These are phyloP conservation scores for Drosophila santomea DNA, from an alignment of 1,140 invertebrate species.

Conservation along the genomic window DNA sequence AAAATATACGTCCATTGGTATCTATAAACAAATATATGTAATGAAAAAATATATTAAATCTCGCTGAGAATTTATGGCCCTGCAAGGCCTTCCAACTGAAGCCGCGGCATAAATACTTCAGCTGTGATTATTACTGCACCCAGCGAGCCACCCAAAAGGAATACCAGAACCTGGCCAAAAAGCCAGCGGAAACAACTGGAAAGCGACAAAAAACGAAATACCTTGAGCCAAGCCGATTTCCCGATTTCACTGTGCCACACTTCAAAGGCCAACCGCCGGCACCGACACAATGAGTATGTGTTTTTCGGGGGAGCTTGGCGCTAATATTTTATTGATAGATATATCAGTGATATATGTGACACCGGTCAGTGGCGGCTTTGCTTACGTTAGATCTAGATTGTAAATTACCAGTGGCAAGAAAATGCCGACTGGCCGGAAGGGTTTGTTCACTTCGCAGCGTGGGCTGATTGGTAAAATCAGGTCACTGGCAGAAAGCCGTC, in stretches of 20 bases:
- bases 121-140: slow-evolving; percentile 61
- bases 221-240: slow-evolving; percentile 42
- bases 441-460: slow-evolving; percentile 4
- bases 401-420: slow-evolving; percentile 39
- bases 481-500: slow-evolving; percentile 12
- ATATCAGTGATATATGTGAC: slow-evolving; percentile 59
- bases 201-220: slow-evolving; percentile 38
- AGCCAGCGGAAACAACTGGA: slow-evolving; percentile 36
- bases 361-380: slow-evolving; percentile 44
- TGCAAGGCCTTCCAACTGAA: slow-evolving; percentile 55
- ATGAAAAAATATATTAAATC: slow-evolving; percentile 42
- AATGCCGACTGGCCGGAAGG: slow-evolving; percentile 35
- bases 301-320: slow-evolving; percentile 32
- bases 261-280: slow-evolving; percentile 35
- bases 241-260: slow-evolving; percentile 24
- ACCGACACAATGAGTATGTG: slow-evolving; percentile 2
- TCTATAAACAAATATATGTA: slow-evolving; percentile 20
- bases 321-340: slow-evolving; percentile 64
- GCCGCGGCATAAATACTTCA: slow-evolving; percentile 68
- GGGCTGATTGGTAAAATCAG: slow-evolving; percentile 25
- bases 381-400: slow-evolving; percentile 23
- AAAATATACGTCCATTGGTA: slow-evolving; percentile 13
- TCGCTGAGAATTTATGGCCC: slow-evolving; percentile 55
- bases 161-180: slow-evolving; percentile 1
- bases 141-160: slow-evolving; percentile 19